phyloP scores from a whole-genome alignment of 2,113 vertebrate species.

The Thunnus maccoyii region DNA sequence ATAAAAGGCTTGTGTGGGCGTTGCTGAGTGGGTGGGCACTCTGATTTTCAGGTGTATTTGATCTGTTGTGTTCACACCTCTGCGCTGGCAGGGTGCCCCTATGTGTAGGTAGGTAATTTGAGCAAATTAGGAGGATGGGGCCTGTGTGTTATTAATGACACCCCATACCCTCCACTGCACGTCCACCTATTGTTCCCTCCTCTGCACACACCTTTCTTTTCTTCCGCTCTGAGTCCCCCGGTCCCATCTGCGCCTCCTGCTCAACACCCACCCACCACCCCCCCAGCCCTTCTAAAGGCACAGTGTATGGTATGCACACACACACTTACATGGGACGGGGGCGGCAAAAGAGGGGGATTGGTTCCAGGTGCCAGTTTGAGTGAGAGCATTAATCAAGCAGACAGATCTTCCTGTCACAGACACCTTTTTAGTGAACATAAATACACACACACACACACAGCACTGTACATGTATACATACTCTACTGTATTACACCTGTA shows the following conservation, averaged over 20 bases:
- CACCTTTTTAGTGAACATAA: conserved; percentile 43
- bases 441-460: conserved; percentile 14
- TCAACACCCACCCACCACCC: conserved; percentile 52
- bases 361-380: conserved; percentile 85
- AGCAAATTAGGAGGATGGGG: conserved; percentile 85
- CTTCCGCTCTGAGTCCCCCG: conserved; percentile 56
- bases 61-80: conserved; percentile 81
- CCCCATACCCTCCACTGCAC: conserved; percentile 66
- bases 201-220: conserved; percentile 74
- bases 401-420: conserved; percentile 77
- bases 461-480: background rate
- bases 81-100: conserved; percentile 58
- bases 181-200: conserved; percentile 73
- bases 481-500: background rate
- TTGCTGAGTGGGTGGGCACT: conserved; percentile 72
- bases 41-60: conserved; percentile 84
- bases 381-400: conserved; percentile 85
- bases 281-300: conserved; percentile 47
- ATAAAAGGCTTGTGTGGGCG: conserved; percentile 68
- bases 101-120: conserved; percentile 81
- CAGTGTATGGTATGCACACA: conserved; percentile 58
- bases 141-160: conserved; percentile 78
- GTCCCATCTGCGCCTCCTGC: conserved; percentile 72
- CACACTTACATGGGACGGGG: conserved; percentile 55
- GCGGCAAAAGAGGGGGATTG: conserved; percentile 64